phyloP scores from a whole-genome alignment of 2,113 vertebrate genomes.

The Hippocampus barbouri region DNA sequence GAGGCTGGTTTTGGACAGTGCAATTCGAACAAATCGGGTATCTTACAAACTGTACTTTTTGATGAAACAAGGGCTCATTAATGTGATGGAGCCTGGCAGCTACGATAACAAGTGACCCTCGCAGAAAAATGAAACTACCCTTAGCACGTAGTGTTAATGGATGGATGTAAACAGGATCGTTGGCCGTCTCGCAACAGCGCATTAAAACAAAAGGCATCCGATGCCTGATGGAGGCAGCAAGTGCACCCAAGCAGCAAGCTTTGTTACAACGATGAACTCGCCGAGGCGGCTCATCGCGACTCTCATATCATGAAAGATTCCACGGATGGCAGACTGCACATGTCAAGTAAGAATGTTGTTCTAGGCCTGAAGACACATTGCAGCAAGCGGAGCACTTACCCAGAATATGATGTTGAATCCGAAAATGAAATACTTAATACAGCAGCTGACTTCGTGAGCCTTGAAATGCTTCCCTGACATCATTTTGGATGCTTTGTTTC shows the following conservation, averaged over 20 bases:
- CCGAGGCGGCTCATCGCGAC: not conserved
- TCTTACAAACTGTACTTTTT: not conserved
- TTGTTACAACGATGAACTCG: slow-evolving; percentile 10
- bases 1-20: not conserved
- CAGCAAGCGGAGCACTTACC: slow-evolving; percentile 76
- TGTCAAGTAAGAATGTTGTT: not conserved
- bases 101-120: not conserved
- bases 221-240: slow-evolving; percentile 34
- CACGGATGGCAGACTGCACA: not conserved
- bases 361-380: slow-evolving; percentile 8
- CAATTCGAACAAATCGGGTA: not conserved
- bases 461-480: slow-evolving; percentile 99
- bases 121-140: not conserved
- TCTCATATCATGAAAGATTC: not conserved
- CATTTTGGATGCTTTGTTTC: slow-evolving; percentile 43
- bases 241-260: slow-evolving; percentile 23
- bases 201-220: slow-evolving; percentile 29
- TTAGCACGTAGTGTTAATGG: not conserved
- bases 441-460: slow-evolving; percentile 98
- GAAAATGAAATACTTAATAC: slow-evolving; percentile 99
- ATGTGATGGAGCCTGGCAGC: not conserved
- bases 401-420: slow-evolving; percentile 99
- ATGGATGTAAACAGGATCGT: slow-evolving; percentile 13
- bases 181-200: not conserved
- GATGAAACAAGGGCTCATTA: not conserved